phyloP scores from a whole-genome alignment of 2,797 vertebrate species.

The Huso huso region DNA sequence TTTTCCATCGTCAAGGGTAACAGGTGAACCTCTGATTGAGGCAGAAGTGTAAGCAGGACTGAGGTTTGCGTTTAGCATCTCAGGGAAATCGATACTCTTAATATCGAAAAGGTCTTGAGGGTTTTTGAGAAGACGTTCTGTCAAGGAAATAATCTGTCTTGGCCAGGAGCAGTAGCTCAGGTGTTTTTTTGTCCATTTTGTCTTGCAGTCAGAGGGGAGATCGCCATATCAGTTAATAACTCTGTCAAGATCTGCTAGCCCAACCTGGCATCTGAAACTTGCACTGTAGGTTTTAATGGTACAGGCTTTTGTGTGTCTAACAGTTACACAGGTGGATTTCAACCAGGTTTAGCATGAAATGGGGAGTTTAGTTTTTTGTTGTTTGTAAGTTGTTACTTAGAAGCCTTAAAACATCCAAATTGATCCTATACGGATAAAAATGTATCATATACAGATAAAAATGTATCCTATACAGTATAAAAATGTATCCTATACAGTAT shows the following conservation, averaged over 20 bases:
- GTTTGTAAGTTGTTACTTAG: too few species aligned
- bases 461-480: too few species aligned
- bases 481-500: too few species aligned
- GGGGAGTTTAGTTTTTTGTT: too few species aligned
- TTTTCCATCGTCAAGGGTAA: constrained; percentile 30
- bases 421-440: too few species aligned
- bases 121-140: constrained; percentile 34
- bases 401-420: too few species aligned
- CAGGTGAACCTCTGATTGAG: constrained; percentile 26
- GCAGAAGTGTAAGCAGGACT: constrained; percentile 25
- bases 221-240: constrained; percentile 37
- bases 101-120: constrained; percentile 27
- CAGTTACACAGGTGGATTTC: too few species aligned
- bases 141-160: constrained; percentile 33
- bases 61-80: constrained; percentile 24
- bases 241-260: constrained; percentile 33
- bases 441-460: too few species aligned
- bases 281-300: not conserved
- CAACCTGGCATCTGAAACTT: constrained; percentile 7
- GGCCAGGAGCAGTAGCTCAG: constrained; percentile 19
- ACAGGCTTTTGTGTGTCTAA: too few species aligned
- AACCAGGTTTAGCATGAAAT: too few species aligned
- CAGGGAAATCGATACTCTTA: constrained; percentile 35
- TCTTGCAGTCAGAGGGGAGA: constrained; percentile 30
- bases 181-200: constrained; percentile 11